Evolutionary conservation across 2,797 vertebrate genomes (phyloP).

Genomic region (Phaenicophaeus curvirostris): DNA sequence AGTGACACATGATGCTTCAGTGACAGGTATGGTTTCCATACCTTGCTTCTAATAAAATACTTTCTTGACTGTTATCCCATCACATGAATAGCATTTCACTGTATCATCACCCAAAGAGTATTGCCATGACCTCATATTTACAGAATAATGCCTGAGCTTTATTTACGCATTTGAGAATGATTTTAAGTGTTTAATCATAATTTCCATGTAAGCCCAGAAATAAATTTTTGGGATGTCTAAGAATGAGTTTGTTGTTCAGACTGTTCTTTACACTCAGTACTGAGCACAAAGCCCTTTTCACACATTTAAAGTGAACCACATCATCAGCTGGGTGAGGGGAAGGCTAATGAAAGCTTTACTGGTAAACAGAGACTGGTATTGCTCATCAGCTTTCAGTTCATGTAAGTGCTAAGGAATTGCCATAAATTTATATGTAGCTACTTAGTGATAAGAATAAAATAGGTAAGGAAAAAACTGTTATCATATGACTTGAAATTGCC

Average conservation of each 20-base stretch:
- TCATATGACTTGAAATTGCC: background rate
- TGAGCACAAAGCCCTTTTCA: background rate
- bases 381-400: background rate
- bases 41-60: background rate
- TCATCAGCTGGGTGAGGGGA: background rate
- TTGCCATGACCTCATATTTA: background rate
- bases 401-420: background rate
- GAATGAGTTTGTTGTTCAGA: background rate
- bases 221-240: background rate
- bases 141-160: background rate
- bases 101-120: background rate
- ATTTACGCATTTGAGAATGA: background rate
- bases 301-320: background rate
- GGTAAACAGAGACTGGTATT: background rate
- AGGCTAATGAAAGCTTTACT: background rate
- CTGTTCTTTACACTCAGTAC: background rate
- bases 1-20: background rate
- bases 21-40: background rate
- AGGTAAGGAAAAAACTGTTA: background rate
- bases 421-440: background rate
- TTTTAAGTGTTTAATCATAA: background rate
- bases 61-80: background rate
- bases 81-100: background rate
- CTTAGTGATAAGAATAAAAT: background rate
- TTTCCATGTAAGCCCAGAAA: background rate